Conservation (phyloP, 2,113 vertebrate species). For the Neotoma lepida region DNA sequence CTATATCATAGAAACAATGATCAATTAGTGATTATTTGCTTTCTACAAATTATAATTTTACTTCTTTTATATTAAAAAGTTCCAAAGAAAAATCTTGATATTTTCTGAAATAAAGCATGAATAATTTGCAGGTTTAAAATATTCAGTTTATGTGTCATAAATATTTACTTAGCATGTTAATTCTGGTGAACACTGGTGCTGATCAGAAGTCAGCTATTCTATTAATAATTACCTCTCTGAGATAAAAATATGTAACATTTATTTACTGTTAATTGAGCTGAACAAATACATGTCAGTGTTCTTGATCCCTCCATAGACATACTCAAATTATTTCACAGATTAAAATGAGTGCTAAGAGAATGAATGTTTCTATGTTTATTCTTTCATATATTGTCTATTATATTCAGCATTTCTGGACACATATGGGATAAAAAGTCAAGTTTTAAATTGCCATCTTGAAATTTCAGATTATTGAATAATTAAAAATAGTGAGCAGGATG, state of each 20-base stretch:
- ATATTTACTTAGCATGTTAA: neutral
- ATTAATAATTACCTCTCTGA: neutral
- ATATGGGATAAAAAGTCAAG: neutral
- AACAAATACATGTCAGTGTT: neutral
- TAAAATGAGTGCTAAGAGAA: neutral
- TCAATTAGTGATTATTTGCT: neutral
- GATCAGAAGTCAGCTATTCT: neutral
- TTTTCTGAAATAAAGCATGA: neutral
- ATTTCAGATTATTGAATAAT: neutral
- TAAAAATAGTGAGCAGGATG: neutral
- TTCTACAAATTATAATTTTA: neutral
- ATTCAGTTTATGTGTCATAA: neutral
- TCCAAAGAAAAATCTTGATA: neutral
- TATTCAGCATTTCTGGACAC: neutral
- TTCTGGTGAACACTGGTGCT: neutral
- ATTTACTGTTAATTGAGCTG: neutral
- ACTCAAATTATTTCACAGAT: neutral
- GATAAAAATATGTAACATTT: neutral
- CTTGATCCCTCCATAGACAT: neutral
- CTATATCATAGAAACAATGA: neutral
- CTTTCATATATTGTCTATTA: neutral
- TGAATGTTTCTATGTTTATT: too few species aligned
- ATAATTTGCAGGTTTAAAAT: neutral
- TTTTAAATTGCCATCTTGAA: neutral
- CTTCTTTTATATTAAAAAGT: neutral